A percentile compares a stretch with the other conserved stretches of the same genome.
Conservation (phyloP, 2,888 invertebrate genomes). For the Furcula furcula region DNA sequence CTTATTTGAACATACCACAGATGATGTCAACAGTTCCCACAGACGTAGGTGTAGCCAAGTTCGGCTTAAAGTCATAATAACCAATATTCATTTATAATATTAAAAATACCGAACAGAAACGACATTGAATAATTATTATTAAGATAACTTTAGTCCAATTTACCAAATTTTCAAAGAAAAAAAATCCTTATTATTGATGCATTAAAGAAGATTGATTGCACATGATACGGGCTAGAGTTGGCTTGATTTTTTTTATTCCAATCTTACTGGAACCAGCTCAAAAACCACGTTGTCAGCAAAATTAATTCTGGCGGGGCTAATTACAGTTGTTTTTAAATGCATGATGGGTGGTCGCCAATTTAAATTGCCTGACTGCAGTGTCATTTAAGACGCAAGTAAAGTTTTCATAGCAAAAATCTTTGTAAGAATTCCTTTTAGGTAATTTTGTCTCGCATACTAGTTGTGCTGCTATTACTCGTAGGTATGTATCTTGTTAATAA, state of each 20-base stretch:
- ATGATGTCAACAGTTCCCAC: too few relatives aligned
- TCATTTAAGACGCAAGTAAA: constrained; percentile 16
- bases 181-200: too few relatives aligned
- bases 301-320: constrained; percentile 74
- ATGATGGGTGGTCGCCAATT: constrained; percentile 71
- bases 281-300: constrained; percentile 68
- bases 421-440: constrained; percentile 20
- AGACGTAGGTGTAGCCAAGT: too few relatives aligned
- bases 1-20: too few relatives aligned
- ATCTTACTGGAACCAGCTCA: constrained; percentile 70
- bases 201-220: constrained; percentile 46
- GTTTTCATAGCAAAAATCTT: constrained; percentile 15
- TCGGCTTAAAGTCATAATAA: too few relatives aligned
- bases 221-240: constrained; percentile 39
- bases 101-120: too few relatives aligned
- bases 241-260: constrained; percentile 66
- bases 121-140: too few relatives aligned
- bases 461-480: too few relatives aligned
- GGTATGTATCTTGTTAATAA: too few relatives aligned
- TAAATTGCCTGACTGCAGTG: constrained; percentile 26
- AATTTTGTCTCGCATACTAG: constrained; percentile 26
- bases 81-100: too few relatives aligned
- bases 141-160: too few relatives aligned
- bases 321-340: constrained; percentile 74
- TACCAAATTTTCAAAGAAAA: too few relatives aligned